Conservation (phyloP, 2,888 invertebrate genomes). For the Meteorus colon region DNA sequence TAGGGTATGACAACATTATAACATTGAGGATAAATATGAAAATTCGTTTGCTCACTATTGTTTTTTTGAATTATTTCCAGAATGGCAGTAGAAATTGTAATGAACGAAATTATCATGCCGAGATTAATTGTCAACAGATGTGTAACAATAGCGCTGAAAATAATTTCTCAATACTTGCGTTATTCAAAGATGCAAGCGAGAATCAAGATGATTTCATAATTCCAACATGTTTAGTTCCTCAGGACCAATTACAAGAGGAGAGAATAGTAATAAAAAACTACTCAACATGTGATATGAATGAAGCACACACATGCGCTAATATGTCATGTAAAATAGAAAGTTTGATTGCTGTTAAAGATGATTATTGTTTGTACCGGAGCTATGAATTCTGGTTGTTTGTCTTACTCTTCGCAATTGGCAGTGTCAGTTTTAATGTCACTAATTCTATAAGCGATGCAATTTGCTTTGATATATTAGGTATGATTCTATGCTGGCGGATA, state of each 20-base stretch:
- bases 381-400: slow-evolving; percentile 84
- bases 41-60: background rate
- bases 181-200: background rate
- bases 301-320: background rate
- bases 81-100: background rate
- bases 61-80: background rate
- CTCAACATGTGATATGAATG: background rate
- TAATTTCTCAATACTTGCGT: background rate
- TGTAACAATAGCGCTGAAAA: background rate
- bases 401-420: slow-evolving; percentile 82
- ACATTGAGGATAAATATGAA: no score
- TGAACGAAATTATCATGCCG: slow-evolving; percentile 19
- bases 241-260: background rate
- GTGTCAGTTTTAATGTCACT: slow-evolving; percentile 87
- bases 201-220: background rate
- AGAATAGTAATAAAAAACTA: background rate
- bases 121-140: background rate
- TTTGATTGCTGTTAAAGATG: slow-evolving; percentile 45
- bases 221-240: background rate
- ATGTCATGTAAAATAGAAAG: slow-evolving; percentile 19
- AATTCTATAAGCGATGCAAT: slow-evolving; percentile 93
- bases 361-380: slow-evolving; percentile 76
- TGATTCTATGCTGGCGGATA: slow-evolving; percentile 25
- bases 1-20: background rate
- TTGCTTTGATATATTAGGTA: slow-evolving; percentile 90